Percentiles rank a stretch among this genome's conserved stretches.
phyloP scores from a whole-genome alignment of 1,140 invertebrate genomes.

The Neodiprion lecontei region DNA sequence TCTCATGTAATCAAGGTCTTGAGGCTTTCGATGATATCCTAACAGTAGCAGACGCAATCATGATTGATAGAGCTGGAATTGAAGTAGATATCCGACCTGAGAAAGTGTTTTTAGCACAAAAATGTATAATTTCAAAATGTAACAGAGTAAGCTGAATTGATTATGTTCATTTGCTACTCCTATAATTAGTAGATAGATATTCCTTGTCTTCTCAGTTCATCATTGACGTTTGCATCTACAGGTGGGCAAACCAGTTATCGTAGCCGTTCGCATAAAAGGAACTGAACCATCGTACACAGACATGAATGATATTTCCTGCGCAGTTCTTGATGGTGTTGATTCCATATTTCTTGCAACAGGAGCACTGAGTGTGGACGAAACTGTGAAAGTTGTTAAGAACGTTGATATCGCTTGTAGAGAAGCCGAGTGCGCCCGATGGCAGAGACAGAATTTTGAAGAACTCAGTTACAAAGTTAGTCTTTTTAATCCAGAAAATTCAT shows the following conservation, averaged over 20 bases:
- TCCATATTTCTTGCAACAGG: slow-evolving; percentile 79
- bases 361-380: slow-evolving; percentile 75
- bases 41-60: slow-evolving; percentile 66
- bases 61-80: slow-evolving; percentile 71
- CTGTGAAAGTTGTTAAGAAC: slow-evolving; percentile 69
- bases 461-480: slow-evolving; percentile 68
- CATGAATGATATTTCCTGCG: slow-evolving; percentile 77
- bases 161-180: neutral
- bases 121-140: slow-evolving; percentile 70
- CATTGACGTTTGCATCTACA: slow-evolving; percentile 2
- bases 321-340: slow-evolving; percentile 80
- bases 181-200: no score
- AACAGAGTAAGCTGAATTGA: slow-evolving; percentile 29
- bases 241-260: slow-evolving; percentile 70
- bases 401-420: slow-evolving; percentile 78
- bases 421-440: slow-evolving; percentile 85
- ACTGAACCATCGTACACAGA: slow-evolving; percentile 74
- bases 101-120: slow-evolving; percentile 77
- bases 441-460: slow-evolving; percentile 77
- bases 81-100: slow-evolving; percentile 72
- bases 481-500: neutral
- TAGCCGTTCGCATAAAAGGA: slow-evolving; percentile 72
- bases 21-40: slow-evolving; percentile 70
- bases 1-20: slow-evolving; percentile 69
- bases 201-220: no score